phyloP scores from a whole-genome alignment of 2,888 invertebrate genomes.

The Dinocampus coccinellae region DNA sequence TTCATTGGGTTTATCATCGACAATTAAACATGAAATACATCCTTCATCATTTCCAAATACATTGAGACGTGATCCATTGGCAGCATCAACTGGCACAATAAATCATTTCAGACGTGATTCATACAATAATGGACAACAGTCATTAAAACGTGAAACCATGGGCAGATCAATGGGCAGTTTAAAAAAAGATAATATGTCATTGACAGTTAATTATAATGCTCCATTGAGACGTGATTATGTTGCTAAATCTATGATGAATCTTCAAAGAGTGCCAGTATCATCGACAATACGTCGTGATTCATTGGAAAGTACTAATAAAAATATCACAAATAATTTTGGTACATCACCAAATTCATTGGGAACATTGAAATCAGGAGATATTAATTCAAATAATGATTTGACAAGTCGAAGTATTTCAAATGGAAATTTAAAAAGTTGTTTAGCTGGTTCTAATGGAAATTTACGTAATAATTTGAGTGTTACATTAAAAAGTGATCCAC shows the following conservation, averaged over 20 bases:
- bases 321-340: constrained; percentile 54
- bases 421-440: constrained; percentile 60
- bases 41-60: constrained; percentile 81
- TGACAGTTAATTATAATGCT: constrained; percentile 54
- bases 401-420: constrained; percentile 49
- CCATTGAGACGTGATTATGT: constrained; percentile 64
- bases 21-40: constrained; percentile 74
- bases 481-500: constrained; percentile 61
- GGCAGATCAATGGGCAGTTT: constrained; percentile 62
- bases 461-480: constrained; percentile 60
- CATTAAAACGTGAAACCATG: constrained; percentile 71
- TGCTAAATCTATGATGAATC: constrained; percentile 64
- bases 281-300: constrained; percentile 50
- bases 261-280: constrained; percentile 49
- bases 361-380: constrained; percentile 68
- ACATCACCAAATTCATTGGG: constrained; percentile 47
- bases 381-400: constrained; percentile 63
- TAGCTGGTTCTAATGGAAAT: constrained; percentile 59
- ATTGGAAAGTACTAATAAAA: constrained; percentile 36
- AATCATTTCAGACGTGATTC: constrained; percentile 57
- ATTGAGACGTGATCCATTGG: constrained; percentile 74
- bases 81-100: constrained; percentile 64
- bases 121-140: constrained; percentile 45
- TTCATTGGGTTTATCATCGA: constrained; percentile 62
- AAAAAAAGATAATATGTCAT: constrained; percentile 56